These are phyloP conservation scores for Scaptomyza parva DNA, from an alignment of 2,888 invertebrate genomes.

Conservation along the genomic window DNA sequence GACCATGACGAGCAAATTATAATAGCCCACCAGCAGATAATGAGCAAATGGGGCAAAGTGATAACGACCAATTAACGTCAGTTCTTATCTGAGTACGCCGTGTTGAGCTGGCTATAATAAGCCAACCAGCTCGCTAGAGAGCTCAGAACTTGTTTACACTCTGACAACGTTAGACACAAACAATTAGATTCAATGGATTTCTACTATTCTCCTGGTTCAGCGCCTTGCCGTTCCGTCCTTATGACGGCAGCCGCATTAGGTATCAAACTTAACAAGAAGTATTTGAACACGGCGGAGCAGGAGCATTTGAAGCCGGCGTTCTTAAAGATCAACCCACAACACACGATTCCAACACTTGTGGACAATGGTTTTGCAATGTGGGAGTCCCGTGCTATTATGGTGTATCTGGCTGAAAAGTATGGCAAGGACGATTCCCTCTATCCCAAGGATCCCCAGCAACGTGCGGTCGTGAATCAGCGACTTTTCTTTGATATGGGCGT, in stretches of 20 bases:
- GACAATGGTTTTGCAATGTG: slow-evolving; percentile 92
- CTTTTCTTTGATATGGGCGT: slow-evolving; percentile 92
- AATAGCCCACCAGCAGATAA: not conserved
- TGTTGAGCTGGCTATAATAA: slow-evolving; percentile 17
- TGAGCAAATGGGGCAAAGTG: not conserved
- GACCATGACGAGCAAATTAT: not conserved
- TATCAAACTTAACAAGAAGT: slow-evolving; percentile 88
- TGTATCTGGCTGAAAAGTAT: slow-evolving; percentile 92
- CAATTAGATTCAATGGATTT: slow-evolving; percentile 85
- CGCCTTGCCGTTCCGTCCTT: slow-evolving; percentile 88
- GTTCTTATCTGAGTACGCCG: not conserved
- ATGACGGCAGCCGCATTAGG: slow-evolving; percentile 88
- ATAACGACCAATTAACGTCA: not conserved
- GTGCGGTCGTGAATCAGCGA: slow-evolving; percentile 91
- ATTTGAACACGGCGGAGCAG: slow-evolving; percentile 86
- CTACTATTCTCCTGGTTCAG: slow-evolving; percentile 87
- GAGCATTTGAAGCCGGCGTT: slow-evolving; percentile 89
- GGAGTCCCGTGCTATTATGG: slow-evolving; percentile 93
- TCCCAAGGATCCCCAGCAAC: slow-evolving; percentile 90
- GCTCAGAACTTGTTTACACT: slow-evolving; percentile 30
- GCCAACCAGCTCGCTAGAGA: not conserved
- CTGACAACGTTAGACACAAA: slow-evolving; percentile 8
- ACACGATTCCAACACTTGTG: slow-evolving; percentile 92
- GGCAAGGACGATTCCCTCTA: slow-evolving; percentile 90
- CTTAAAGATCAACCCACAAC: slow-evolving; percentile 91